Base-by-base conservation (phyloP, 2,888 invertebrate species). In the Mechanitis messenoides region DNA sequence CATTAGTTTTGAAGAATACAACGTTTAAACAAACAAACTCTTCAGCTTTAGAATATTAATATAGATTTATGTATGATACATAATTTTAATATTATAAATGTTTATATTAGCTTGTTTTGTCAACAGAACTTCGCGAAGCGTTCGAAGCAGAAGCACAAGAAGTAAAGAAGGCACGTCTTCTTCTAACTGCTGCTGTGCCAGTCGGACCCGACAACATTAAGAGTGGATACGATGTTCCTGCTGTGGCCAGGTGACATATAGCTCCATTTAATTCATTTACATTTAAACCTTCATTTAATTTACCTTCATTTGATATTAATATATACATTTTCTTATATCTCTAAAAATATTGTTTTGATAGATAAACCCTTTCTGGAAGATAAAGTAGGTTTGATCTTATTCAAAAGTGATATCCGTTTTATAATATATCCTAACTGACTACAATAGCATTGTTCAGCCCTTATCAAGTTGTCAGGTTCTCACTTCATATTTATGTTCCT, bases 81-180 rank as follows among this genome's bases (percentile, higher is more conserved):
- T 20, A 20, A 20, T 20, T 20, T 0, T 20, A 20, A 20, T 20
- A 20, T 20, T 28, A 47, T 56, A 35, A 53, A 45, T 33, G 45
- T 55, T n/a, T 45, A 45, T 47, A 35, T 33, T n/a, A 12, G 11
- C 53, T 54, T 11, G 9, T 59, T 64, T 56, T 67, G 59, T 59
- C 54, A 55, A 61, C 67, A 96, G 97, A 97, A 89, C 87, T 97
- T 68, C 92, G 95, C 3, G 97, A 97, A 85, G 97, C 97, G 0
- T 97, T 97, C 78, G 97, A 97, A 83, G 97, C 97, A 0, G 97
- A 98, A 87, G 96, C 97, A 0, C 96, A 97, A 76, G 97, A 97
- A 80, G 92, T 95, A 63, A 95, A 95, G 81, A 95, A 95, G 78
- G 93, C 95, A 0, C 93, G 96, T 65, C 92, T 98, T 7, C 87